Conservation (phyloP, 2,888 invertebrate species). For the Melikaiella ostensackeni region DNA sequence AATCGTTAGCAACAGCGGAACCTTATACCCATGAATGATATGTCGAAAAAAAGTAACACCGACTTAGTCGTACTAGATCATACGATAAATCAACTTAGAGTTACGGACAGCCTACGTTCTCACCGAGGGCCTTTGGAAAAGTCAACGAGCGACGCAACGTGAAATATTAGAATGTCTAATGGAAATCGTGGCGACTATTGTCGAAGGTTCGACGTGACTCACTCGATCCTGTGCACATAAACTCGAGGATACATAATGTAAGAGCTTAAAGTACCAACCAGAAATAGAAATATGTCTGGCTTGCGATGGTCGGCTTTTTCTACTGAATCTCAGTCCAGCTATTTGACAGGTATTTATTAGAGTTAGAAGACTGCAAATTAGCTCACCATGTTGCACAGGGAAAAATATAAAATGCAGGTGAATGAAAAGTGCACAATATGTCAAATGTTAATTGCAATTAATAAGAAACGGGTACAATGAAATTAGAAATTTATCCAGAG, state of each 20-base stretch:
- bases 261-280: constrained; percentile 12
- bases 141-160: constrained; percentile 9
- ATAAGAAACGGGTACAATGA: not conserved
- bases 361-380: not conserved
- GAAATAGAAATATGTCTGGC: constrained; percentile 4
- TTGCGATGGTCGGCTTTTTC: not conserved
- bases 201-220: constrained; percentile 25
- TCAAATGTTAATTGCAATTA: not conserved
- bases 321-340: not conserved
- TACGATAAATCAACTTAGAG: not conserved
- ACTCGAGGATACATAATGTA: constrained; percentile 19
- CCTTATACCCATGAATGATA: not conserved
- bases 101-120: constrained; percentile 18
- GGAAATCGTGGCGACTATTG: constrained; percentile 24
- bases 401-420: not conserved
- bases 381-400: not conserved
- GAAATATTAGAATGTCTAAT: constrained; percentile 32
- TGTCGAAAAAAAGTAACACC: not conserved
- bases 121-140: not conserved
- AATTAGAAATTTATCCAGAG: not conserved
- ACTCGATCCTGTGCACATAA: constrained; percentile 10
- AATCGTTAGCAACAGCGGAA: not conserved
- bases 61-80: constrained; percentile 9
- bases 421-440: not conserved
- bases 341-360: not conserved